Percentiles rank a stretch among this genome's conserved stretches.
These are phyloP conservation scores for Metaphire vulgaris DNA, from an alignment of 1,140 invertebrate species.

Conservation along the genomic window DNA sequence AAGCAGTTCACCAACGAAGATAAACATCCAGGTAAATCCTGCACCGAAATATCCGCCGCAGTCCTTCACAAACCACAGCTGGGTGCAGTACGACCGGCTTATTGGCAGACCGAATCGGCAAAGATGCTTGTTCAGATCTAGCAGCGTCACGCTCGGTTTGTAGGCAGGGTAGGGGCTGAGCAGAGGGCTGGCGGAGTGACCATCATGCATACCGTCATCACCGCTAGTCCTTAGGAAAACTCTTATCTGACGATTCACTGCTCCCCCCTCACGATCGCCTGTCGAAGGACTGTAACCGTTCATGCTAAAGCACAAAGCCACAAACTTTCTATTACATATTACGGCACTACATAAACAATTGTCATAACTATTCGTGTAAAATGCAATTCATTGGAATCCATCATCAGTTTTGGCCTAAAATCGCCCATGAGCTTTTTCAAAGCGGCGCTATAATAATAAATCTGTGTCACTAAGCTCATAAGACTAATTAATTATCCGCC, in stretches of 20 bases:
- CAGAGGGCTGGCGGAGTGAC: neutral
- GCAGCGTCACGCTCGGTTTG: neutral
- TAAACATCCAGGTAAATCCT: conserved; percentile 25
- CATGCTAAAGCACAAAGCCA: too few relatives aligned
- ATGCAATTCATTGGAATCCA: too few relatives aligned
- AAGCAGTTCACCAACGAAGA: conserved; percentile 26
- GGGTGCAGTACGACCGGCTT: conserved; percentile 3
- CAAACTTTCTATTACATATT: too few relatives aligned
- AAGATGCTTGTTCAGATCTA: conserved; percentile 8
- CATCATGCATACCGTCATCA: neutral
- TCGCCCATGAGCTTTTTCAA: too few relatives aligned
- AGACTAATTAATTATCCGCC: too few relatives aligned
- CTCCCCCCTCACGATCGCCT: neutral
- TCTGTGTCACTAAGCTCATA: too few relatives aligned
- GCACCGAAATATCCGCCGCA: conserved; percentile 11
- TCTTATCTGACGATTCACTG: neutral
- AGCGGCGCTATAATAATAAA: too few relatives aligned
- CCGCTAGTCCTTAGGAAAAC: neutral
- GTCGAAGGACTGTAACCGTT: neutral
- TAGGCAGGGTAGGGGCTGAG: neutral
- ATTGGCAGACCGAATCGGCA: conserved; percentile 9
- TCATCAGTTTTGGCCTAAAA: too few relatives aligned
- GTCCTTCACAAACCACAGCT: conserved; percentile 19
- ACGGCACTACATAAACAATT: too few relatives aligned
- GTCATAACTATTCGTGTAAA: too few relatives aligned